Evolutionary conservation across 2,797 vertebrate species (phyloP).

Genomic region (Distichodus sexfasciatus): DNA sequence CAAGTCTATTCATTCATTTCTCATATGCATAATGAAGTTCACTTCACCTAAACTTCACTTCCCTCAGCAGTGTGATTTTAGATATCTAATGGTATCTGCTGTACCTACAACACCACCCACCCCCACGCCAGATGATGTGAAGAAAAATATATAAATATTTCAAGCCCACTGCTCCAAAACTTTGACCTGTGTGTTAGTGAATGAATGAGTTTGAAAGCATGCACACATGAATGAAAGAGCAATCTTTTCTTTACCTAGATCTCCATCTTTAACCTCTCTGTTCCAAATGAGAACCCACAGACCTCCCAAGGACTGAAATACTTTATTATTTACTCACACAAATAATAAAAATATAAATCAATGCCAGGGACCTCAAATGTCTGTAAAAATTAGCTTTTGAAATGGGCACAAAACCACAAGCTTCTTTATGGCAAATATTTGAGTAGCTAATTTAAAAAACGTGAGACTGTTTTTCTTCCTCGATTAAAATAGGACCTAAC

Average conservation of each 20-base stretch:
- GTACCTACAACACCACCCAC: no score
- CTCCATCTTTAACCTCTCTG: constrained; percentile 50
- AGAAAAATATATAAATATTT: neutral
- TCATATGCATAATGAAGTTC: constrained; percentile 11
- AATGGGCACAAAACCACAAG: constrained; percentile 73
- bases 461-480: constrained; percentile 63
- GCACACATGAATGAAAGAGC: neutral
- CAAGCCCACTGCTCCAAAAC: no score
- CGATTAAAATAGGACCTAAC: constrained; percentile 49
- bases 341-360: constrained; percentile 78
- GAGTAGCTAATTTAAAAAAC: constrained; percentile 78
- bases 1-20: constrained; percentile 25
- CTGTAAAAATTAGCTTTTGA: constrained; percentile 72
- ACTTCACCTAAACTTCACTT: neutral
- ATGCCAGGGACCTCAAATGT: constrained; percentile 68
- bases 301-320: constrained; percentile 67
- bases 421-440: constrained; percentile 79
- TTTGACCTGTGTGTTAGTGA: neutral
- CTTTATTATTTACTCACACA: constrained; percentile 75
- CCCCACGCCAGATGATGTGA: neutral
- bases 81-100: no score
- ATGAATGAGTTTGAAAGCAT: neutral
- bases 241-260: constrained; percentile 8
- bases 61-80: neutral
- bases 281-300: constrained; percentile 67